Percentiles rank a stretch among this genome's conserved stretches.
These are phyloP conservation scores for Petrocephalus sullivani DNA, from an alignment of 2,797 vertebrate genomes.

Conservation along the genomic window DNA sequence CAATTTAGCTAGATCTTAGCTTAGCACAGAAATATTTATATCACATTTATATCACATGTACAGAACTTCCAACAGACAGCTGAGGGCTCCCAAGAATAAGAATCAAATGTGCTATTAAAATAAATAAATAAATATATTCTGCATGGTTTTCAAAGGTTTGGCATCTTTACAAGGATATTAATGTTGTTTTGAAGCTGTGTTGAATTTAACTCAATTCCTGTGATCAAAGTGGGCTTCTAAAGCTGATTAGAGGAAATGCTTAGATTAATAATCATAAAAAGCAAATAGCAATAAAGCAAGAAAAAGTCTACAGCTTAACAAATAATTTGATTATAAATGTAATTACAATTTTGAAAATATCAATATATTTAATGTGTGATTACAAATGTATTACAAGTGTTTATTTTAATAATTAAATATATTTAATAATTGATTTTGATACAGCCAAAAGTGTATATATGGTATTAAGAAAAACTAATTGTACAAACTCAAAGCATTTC, in stretches of 20 bases:
- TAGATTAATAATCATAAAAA: slow-evolving; percentile 49
- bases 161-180: slow-evolving; percentile 26
- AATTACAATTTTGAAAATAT: slow-evolving; percentile 5
- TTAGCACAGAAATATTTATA: background rate
- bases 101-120: slow-evolving; percentile 14
- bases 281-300: slow-evolving; percentile 17
- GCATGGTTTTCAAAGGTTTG: slow-evolving; percentile 24
- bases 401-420: background rate
- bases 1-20: background rate
- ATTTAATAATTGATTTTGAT: background rate
- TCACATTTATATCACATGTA: background rate
- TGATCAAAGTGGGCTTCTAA: slow-evolving; percentile 57
- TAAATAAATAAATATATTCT: slow-evolving; percentile 26
- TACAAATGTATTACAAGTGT: background rate
- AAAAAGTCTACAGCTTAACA: slow-evolving; percentile 37
- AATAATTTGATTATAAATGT: slow-evolving; percentile 16
- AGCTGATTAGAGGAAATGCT: slow-evolving; percentile 57
- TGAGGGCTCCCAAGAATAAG: background rate
- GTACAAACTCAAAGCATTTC: background rate
- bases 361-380: background rate
- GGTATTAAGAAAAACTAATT: background rate
- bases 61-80: background rate
- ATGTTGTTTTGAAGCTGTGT: slow-evolving; percentile 39
- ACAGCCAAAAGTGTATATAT: background rate
- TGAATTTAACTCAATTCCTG: slow-evolving; percentile 39